A percentile compares a stretch with the other conserved stretches of the same genome.
Evolutionary conservation across 2,113 vertebrate genomes (phyloP).

Genomic region (Ageneiosus marmoratus): DNA sequence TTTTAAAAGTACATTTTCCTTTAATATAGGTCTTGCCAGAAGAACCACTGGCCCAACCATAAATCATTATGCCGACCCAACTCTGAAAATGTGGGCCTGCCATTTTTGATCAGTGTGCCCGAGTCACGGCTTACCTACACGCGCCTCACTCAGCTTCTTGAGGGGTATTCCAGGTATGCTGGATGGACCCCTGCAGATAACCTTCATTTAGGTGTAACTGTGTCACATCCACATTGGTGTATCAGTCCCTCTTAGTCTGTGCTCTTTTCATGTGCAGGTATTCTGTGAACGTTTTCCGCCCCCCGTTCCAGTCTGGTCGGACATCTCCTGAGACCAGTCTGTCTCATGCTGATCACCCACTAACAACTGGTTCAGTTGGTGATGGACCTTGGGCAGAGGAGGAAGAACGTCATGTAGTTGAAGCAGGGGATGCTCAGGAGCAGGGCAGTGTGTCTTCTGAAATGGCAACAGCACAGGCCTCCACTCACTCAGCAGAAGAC

Average conservation of each 20-base stretch:
- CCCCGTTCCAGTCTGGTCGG: conserved; percentile 89
- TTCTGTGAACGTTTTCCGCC: conserved; percentile 96
- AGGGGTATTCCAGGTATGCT: conserved; percentile 89
- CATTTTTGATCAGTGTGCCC: conserved; percentile 91
- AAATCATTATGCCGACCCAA: conserved; percentile 84
- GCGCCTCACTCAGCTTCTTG: conserved; percentile 88
- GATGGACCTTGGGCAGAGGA: conserved; percentile 61
- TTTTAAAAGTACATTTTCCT: background rate
- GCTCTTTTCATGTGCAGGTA: conserved; percentile 70
- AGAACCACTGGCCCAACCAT: conserved; percentile 91
- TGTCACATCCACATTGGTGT: background rate
- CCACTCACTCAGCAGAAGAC: conserved; percentile 63
- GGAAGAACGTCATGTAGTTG: conserved; percentile 39
- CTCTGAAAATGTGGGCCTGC: conserved; percentile 88
- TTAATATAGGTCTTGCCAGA: conserved; percentile 84
- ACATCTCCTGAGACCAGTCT: conserved; percentile 80
- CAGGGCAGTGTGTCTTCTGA: conserved; percentile 38
- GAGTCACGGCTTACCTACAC: conserved; percentile 88
- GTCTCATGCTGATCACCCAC: conserved; percentile 64
- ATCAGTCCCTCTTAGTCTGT: background rate
- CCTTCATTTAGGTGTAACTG: background rate
- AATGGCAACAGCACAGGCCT: conserved; percentile 50
- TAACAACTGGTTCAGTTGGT: conserved; percentile 60
- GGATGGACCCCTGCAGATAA: background rate
- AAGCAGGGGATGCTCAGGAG: conserved; percentile 33